These are phyloP conservation scores for Gnatocerus cornutus DNA, from an alignment of 2,888 invertebrate genomes.

Conservation along the genomic window DNA sequence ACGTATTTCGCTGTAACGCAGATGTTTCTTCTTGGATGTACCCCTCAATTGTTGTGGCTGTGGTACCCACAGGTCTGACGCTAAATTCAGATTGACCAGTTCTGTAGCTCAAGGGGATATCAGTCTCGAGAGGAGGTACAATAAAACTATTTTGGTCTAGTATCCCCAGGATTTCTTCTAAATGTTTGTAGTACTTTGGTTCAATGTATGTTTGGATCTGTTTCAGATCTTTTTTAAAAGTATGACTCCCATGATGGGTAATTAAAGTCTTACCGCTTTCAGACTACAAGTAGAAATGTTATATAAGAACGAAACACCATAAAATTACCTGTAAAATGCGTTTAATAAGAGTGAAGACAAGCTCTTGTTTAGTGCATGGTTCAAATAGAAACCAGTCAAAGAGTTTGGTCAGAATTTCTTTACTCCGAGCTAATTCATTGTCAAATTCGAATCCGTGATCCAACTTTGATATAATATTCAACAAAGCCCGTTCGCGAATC, in stretches of 20 bases:
- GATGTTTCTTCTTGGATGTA: conserved; percentile 61
- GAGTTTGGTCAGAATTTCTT: conserved; percentile 75
- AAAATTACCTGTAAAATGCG: conserved; percentile 73
- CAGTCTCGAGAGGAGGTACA: conserved; percentile 72
- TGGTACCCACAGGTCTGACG: conserved; percentile 55
- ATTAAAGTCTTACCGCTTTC: conserved; percentile 73
- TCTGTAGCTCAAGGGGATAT: conserved; percentile 66
- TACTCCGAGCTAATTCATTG: conserved; percentile 75
- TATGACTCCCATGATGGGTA: conserved; percentile 72
- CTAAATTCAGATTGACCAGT: conserved; percentile 43
- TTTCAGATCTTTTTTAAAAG: conserved; percentile 70
- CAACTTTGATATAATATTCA: conserved; percentile 74
- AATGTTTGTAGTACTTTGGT: conserved; percentile 67
- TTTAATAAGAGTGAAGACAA: conserved; percentile 75
- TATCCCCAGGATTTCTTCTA: conserved; percentile 72
- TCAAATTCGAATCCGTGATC: conserved; percentile 77
- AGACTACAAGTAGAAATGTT: conserved; percentile 69
- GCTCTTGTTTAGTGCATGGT: conserved; percentile 73
- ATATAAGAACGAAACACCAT: neutral
- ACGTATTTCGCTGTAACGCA: conserved; percentile 56
- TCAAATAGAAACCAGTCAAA: conserved; percentile 78
- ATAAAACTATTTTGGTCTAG: conserved; percentile 68
- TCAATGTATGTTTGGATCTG: conserved; percentile 70
- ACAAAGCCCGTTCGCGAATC: conserved; percentile 69
- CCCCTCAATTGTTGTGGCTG: conserved; percentile 66